Conservation (phyloP, 1,140 invertebrate species). For the Zaprionus gabonicus region DNA sequence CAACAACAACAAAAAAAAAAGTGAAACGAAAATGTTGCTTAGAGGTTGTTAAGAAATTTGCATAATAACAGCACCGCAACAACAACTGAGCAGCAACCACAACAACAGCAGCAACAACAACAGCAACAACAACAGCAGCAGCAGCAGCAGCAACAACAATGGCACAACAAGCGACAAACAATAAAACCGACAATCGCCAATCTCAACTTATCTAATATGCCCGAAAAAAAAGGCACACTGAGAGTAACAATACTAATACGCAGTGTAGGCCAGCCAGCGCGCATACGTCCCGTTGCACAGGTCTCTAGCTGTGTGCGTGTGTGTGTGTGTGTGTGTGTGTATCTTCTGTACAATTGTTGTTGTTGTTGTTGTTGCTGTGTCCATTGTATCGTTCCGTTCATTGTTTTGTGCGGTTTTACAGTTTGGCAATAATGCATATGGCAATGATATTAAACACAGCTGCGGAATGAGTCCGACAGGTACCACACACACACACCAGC, state of each 20-base stretch:
- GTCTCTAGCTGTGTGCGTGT: not conserved
- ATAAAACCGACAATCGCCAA: constrained; percentile 63
- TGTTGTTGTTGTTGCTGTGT: not conserved
- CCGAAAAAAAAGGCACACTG: constrained; percentile 25
- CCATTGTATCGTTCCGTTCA: constrained; percentile 20
- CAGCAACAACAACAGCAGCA: constrained; percentile 14
- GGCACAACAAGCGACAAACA: constrained; percentile 38
- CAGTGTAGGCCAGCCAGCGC: constrained; percentile 35
- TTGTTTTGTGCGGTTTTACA: constrained; percentile 41
- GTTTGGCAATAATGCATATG: constrained; percentile 46
- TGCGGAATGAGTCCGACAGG: constrained; percentile 19
- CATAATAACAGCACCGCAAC: constrained; percentile 62
- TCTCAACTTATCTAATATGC: constrained; percentile 56
- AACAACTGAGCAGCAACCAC: constrained; percentile 23
- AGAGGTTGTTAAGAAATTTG: constrained; percentile 67
- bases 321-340: constrained; percentile 13
- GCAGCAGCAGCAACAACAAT: constrained; percentile 49
- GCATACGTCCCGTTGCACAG: constrained; percentile 53
- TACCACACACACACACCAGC: constrained; percentile 4
- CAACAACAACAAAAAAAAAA: constrained; percentile 14
- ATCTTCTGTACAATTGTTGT: constrained; percentile 14
- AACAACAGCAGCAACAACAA: constrained; percentile 20
- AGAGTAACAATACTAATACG: constrained; percentile 26
- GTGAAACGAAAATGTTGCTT: constrained; percentile 32
- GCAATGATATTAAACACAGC: constrained; percentile 43